A percentile compares a stretch with the other conserved stretches of the same genome.
Evolutionary conservation across 2,888 invertebrate species (phyloP).

Genomic region (Empis stercorea): DNA sequence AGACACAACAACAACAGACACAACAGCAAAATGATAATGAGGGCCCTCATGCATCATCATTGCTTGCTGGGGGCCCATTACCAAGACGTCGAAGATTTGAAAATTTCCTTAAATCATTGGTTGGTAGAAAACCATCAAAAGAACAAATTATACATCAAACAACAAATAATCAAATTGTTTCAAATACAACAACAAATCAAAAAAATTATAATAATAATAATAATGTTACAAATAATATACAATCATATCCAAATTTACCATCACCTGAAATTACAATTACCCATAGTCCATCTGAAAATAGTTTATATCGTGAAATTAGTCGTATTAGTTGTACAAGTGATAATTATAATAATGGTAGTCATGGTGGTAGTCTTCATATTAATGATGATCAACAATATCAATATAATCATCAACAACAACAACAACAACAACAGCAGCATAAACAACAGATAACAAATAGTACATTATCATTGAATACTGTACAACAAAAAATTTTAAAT

Average conservation of each 20-base stretch:
- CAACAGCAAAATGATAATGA: slow-evolving; percentile 17
- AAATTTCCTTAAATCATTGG: slow-evolving; percentile 33
- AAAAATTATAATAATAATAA: neutral
- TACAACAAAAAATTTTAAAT: slow-evolving; percentile 35
- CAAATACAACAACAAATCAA: neutral
- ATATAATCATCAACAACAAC: neutral
- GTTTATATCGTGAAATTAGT: neutral
- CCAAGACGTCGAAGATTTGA: slow-evolving; percentile 33
- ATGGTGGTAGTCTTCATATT: too few species aligned
- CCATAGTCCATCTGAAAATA: slow-evolving; percentile 29
- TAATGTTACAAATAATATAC: slow-evolving; percentile 1
- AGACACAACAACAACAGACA: neutral
- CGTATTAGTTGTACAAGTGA: neutral
- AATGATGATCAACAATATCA: too few species aligned
- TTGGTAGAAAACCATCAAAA: slow-evolving; percentile 29
- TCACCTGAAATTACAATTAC: slow-evolving; percentile 34
- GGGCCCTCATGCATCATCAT: slow-evolving; percentile 18
- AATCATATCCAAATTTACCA: slow-evolving; percentile 21
- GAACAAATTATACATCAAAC: too few species aligned
- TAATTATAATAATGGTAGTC: neutral
- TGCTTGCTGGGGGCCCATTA: slow-evolving; percentile 29
- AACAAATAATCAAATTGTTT: neutral
- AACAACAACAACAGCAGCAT: neutral
- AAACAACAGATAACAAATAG: slow-evolving; percentile 20
- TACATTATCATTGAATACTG: slow-evolving; percentile 31